phyloP scores from a whole-genome alignment of 1,140 invertebrate genomes.

The Conus ventricosus region DNA sequence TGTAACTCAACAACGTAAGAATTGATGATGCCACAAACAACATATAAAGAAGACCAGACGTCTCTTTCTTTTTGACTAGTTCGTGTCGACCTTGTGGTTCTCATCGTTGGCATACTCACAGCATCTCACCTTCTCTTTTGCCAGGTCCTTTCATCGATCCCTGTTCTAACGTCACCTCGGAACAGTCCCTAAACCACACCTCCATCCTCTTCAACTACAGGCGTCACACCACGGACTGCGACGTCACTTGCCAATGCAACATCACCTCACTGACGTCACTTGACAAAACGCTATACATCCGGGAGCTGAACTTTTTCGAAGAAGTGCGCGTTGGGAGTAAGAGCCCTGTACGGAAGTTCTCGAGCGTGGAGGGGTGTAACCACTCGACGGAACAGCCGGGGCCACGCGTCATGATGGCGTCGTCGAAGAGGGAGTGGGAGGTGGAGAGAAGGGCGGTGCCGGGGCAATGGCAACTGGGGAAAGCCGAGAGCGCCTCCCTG shows the following conservation, averaged over 20 bases:
- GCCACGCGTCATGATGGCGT: not conserved
- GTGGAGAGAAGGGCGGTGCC: not conserved
- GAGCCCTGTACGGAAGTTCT: too few relatives aligned
- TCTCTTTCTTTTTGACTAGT: too few relatives aligned
- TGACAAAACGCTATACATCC: not conserved
- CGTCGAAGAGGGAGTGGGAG: not conserved
- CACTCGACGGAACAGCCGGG: not conserved
- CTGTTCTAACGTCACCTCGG: slow-evolving; percentile 23
- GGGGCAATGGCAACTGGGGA: not conserved
- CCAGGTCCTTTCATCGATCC: not conserved
- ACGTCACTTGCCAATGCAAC: slow-evolving; percentile 14
- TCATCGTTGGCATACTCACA: too few relatives aligned
- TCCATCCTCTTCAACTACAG: slow-evolving; percentile 16
- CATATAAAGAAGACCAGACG: too few relatives aligned
- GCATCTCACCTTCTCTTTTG: too few relatives aligned
- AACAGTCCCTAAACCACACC: not conserved
- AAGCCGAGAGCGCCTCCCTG: not conserved
- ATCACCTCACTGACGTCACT: not conserved
- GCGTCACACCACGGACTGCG: not conserved
- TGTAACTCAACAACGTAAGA: too few relatives aligned
- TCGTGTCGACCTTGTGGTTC: too few relatives aligned
- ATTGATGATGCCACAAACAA: too few relatives aligned
- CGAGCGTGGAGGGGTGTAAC: not conserved
- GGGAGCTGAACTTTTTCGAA: slow-evolving; percentile 19
- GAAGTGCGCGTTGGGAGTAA: not conserved